Base-by-base conservation (phyloP, 2,797 vertebrate species). In the Sorex maritimensis region DNA sequence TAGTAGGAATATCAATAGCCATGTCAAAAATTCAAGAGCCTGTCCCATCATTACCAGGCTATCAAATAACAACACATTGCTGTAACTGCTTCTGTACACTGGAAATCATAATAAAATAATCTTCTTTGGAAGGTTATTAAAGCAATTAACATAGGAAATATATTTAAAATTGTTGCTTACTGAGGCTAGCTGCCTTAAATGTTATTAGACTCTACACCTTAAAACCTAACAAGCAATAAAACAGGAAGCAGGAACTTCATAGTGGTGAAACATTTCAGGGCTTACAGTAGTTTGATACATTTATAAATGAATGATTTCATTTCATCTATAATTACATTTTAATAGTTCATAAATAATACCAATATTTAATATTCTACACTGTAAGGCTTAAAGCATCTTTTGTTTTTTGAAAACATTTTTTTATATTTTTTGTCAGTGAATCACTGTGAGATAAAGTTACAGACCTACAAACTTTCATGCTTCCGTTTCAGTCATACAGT, bases 261-360 rank as follows among this genome's bases (percentile, higher is more conserved):
- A 65, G 11, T 65, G 68, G 41, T 21, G 1, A 30, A 83, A 30
- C 46, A 83, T 49, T 80, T 61, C 6, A 68, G 85, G n/a, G 30
- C 46, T 72, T 74, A 85, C 21, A 94, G 77, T 86, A 88, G 61
- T 68, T 90, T 19, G 26, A 81, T 68, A 15, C 63, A 88, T 74
- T 83, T 88, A 90, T 30, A 83, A 88, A 86, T 81, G 65, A 0
- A 63, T 67, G 6, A 78, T 17, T 28, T 73, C 7, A n/a, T 1
- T 41, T 77, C 23, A 26, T 52, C n/a, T 74, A 30, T 55, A 73
- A 1, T 67, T 38, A 88, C 28, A 49, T 67, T 80, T 82, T 79
- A 85, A 41, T 89, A 93, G 24, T 87, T 93, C 65, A 61, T 52
- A 85, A 30, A 24, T 65, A 90, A 95, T 28, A 94, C 67, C 91